These are phyloP conservation scores for Diaphora mendica DNA, from an alignment of 2,888 invertebrate species.

Conservation along the genomic window DNA sequence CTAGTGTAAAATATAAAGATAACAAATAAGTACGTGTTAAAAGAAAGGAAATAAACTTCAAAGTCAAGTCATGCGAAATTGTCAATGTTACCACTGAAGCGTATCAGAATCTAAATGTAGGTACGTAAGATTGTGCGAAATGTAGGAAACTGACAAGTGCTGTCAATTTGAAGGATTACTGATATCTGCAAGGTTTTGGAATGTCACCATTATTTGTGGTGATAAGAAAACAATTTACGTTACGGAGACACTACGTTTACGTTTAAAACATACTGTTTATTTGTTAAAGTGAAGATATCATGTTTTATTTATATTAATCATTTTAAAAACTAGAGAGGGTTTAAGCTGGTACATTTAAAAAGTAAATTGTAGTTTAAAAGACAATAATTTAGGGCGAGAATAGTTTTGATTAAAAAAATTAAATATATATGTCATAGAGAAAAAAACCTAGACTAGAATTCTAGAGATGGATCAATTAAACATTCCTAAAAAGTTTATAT, in stretches of 20 bases:
- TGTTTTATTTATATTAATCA: not conserved
- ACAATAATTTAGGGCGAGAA: no score
- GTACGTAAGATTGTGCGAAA: constrained; percentile 51
- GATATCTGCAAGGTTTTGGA: constrained; percentile 44
- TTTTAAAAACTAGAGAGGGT: no score
- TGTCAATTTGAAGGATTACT: constrained; percentile 59
- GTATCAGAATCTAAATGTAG: constrained; percentile 41
- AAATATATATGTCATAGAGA: no score
- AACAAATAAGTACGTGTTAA: not conserved
- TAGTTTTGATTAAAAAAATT: no score
- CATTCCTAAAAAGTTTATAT: not conserved
- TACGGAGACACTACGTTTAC: not conserved
- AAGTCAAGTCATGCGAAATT: constrained; percentile 53
- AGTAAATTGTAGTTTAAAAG: no score
- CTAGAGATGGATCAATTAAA: not conserved
- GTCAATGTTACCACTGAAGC: constrained; percentile 71
- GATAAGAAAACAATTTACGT: constrained; percentile 31
- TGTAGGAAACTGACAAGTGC: constrained; percentile 71
- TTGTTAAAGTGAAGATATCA: not conserved
- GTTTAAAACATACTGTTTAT: not conserved
- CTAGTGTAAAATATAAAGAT: not conserved
- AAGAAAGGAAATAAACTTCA: constrained; percentile 43
- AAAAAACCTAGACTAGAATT: no score
- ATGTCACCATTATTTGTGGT: constrained; percentile 32
- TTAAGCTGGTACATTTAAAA: no score